Base-by-base conservation (phyloP, 2,888 invertebrate species). In the Cheilosia urbana region DNA sequence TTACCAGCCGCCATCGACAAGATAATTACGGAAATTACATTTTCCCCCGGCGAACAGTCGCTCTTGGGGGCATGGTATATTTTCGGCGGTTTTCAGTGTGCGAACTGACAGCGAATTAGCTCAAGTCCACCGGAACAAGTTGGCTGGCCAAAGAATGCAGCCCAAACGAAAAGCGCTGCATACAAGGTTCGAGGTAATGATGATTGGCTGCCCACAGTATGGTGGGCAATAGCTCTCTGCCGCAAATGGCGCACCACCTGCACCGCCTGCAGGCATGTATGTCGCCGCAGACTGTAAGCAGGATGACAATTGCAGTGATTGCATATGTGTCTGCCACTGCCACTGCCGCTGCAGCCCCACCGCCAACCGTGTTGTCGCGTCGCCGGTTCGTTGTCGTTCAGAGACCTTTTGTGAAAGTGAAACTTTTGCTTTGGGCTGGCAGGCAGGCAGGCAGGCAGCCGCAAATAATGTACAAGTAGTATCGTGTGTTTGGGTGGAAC, bases 361-460 rank as follows among this genome's bases (percentile, higher is more conserved):
- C 37, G 34, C 27, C 27, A 11, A 40, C 9, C 17, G 37, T 58
- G 21, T 19, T 9, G 47, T 57, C 57, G 37, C 45, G 53, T 53
- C 62, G 37, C n/a, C n/a, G 34, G 30, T 68, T 69, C 49, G 37
- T 47, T 79, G 60, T 40, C 69, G 84, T 84, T 80, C 84, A 80
- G 65, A 84, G 84, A 84, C 80, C 84, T 79, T 69, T 84, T 60
- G 80, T 80, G 84, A 84, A 84, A 84, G 84, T 84, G 84, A 84
- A 84, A 84, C 58, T 79, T 79, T 62, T 75, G 65, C 75, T 69
- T 77, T 76, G 30, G 60, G 60, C 69, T 65, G 30, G 9, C 27
- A 27, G 3, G 3, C 21, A 53, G 24, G 24, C 27, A 0, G 68
- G 73, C 73, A 53, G 53, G 53, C 53, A 45, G 68, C 68, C 66